Percentiles rank a stretch among this genome's conserved stretches.
Conservation (phyloP, 2,113 vertebrate species). For the Alces alces region DNA sequence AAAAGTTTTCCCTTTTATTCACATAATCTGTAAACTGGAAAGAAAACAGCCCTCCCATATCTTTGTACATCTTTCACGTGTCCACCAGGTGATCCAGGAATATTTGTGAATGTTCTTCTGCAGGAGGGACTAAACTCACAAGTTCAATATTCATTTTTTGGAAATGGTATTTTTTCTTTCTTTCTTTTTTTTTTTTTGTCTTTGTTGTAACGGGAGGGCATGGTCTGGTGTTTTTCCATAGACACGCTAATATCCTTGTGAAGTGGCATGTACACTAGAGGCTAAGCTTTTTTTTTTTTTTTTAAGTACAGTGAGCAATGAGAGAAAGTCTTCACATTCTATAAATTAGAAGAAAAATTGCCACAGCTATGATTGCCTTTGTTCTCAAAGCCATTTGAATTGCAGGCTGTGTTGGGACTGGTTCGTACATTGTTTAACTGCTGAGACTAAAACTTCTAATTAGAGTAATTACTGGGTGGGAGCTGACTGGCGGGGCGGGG, state of each 20-base stretch:
- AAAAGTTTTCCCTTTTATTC: background rate
- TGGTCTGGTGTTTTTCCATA: background rate
- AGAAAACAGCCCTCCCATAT: background rate
- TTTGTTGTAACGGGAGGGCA: background rate
- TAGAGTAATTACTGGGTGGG: constrained; percentile 61
- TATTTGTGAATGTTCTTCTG: background rate
- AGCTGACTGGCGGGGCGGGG: constrained; percentile 35
- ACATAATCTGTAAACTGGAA: background rate
- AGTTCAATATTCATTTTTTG: background rate
- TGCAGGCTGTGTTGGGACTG: constrained; percentile 60
- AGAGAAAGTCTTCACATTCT: constrained; percentile 50
- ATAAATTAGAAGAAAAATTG: constrained; percentile 58
- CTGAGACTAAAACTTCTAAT: constrained; percentile 63
- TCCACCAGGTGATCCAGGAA: background rate
- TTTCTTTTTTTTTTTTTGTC: background rate
- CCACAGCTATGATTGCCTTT: constrained; percentile 43
- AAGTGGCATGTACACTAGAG: background rate
- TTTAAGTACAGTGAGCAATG: background rate
- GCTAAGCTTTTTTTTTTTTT: background rate
- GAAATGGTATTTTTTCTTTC: background rate
- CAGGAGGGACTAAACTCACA: background rate
- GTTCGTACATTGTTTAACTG: constrained; percentile 61
- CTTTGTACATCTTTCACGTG: background rate
- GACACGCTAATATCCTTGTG: background rate
- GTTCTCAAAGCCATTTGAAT: constrained; percentile 53